A percentile compares a stretch with the other conserved stretches of the same genome.
Evolutionary conservation across 2,888 invertebrate genomes (phyloP).

Genomic region (Melieria picta): DNA sequence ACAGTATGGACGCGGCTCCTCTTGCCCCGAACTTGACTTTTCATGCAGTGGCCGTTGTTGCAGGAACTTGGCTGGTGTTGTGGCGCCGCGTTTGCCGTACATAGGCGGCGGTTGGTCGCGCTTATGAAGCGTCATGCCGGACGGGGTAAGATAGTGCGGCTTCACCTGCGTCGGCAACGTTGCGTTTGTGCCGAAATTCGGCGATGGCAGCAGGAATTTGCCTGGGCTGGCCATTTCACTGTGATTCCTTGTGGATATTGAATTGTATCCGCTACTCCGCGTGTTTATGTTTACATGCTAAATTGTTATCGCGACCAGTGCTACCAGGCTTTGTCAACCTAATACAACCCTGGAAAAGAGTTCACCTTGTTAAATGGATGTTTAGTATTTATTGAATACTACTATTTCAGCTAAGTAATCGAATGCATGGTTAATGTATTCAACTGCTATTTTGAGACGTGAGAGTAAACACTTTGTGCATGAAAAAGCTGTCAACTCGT

Average conservation of each 20-base stretch:
- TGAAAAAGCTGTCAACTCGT: too few relatives aligned
- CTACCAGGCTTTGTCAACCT: neutral
- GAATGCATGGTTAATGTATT: too few relatives aligned
- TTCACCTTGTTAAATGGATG: too few relatives aligned
- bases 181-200: conserved; percentile 52
- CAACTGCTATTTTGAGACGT: too few relatives aligned
- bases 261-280: neutral
- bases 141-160: conserved; percentile 57
- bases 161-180: conserved; percentile 37
- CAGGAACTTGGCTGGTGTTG: conserved; percentile 59
- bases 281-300: conserved; percentile 29
- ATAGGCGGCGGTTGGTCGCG: conserved; percentile 64
- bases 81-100: conserved; percentile 63
- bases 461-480: too few relatives aligned
- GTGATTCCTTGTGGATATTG: neutral
- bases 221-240: conserved; percentile 50
- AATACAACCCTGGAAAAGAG: neutral
- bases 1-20: conserved; percentile 69
- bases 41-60: neutral
- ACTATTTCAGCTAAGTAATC: too few relatives aligned
- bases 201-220: conserved; percentile 58
- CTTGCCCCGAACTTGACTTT: too few relatives aligned
- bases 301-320: neutral
- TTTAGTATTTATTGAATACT: too few relatives aligned
- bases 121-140: conserved; percentile 62